Conservation (phyloP, 2,888 invertebrate species). For the Epistrophe eligans region DNA sequence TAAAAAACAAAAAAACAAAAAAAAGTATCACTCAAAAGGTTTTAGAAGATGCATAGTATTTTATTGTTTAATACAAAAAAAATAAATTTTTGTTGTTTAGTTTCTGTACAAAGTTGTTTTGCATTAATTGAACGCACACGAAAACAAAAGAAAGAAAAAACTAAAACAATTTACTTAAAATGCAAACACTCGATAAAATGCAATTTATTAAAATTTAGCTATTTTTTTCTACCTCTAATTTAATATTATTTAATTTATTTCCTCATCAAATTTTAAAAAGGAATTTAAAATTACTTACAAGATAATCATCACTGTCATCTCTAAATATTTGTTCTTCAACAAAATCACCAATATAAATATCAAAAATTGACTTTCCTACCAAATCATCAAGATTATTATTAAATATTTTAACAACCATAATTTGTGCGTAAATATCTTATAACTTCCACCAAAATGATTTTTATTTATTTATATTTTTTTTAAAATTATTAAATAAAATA, state of each 20-base stretch:
- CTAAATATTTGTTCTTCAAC: slow-evolving; percentile 81
- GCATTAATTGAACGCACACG: background rate
- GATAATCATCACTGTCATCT: slow-evolving; percentile 80
- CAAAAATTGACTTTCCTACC: slow-evolving; percentile 79
- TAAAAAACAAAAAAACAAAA: too few species aligned
- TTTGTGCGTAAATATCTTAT: background rate
- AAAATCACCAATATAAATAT: slow-evolving; percentile 81
- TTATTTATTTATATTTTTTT: background rate
- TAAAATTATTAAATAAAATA: slow-evolving; percentile 7
- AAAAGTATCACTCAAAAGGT: too few species aligned
- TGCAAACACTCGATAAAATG: background rate
- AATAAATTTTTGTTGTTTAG: background rate
- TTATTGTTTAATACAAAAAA: too few species aligned
- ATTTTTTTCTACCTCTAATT: background rate
- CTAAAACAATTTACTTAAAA: background rate
- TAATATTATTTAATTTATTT: background rate
- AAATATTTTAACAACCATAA: slow-evolving; percentile 55
- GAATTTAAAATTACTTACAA: slow-evolving; percentile 78
- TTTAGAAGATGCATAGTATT: background rate
- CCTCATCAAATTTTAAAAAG: background rate
- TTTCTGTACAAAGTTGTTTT: background rate
- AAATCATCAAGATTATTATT: slow-evolving; percentile 78
- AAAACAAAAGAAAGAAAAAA: background rate
- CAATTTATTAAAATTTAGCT: background rate
- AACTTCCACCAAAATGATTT: background rate